Base-by-base conservation (phyloP, 2,113 vertebrate genomes). In the human region DNA sequence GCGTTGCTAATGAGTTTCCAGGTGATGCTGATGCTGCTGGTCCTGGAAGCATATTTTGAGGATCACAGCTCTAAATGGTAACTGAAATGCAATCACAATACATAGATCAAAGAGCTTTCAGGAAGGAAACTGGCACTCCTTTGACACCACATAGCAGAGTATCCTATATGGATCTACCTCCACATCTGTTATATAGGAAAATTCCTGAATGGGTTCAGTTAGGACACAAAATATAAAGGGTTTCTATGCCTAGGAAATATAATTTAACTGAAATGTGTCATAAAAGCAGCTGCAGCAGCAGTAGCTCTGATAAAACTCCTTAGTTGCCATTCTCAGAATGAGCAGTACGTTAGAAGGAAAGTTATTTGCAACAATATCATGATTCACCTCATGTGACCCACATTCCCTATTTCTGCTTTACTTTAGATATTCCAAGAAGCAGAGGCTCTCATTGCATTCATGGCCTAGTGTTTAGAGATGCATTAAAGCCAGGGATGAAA, bases 381-480 rank as follows among this genome's bases (percentile, higher is more conserved):
- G 92, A 93, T n/a, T 96, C 66, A 95, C 64, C 45, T 78, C 22
- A 4, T 30, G 30, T n/a, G 0, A 80, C 35, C 66, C 35, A 78
- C 12, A 14, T 96, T 57, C 32, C 22, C 16, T 57, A 35, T 93
- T 88, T 89, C 92, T 98, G 83, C 78, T 88, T 97, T 93, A 94
- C 92, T 96, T 91, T 70, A 91, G 38, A 75, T 38, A 45, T 96
- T 94, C 94, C 4, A 8, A 70, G 73, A 90, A 61, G 25, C 57
- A 68, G 10, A 79, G 40, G 27, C 64, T 78, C 78, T 95, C 45
- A 59, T 72, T 90, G 10, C 25, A 23, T 45, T 59, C 66, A 61
- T 27, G 40, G 64, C 48, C 68, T 55, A 20, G 30, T 80, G 83
- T 91, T 68, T 91, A 40, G 86, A 85, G 72, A 75, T 43, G 55